Evolutionary conservation across 2,888 invertebrate species (phyloP), one percentile per base, ranked within the genome.

Genomic region (Drosophila monieri): DNA sequence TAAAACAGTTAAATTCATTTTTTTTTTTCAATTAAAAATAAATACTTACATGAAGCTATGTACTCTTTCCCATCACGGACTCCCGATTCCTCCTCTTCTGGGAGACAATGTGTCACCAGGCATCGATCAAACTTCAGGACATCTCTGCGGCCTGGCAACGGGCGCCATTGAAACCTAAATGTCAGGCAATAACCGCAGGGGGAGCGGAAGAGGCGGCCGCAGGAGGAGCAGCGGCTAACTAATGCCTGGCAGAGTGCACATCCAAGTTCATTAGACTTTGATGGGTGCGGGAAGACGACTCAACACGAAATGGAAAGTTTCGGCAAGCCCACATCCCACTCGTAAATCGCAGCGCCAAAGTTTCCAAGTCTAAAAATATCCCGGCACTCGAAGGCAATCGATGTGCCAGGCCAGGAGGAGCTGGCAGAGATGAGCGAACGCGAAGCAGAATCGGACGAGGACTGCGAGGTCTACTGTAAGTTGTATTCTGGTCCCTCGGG

Each of bases 381-480:
- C 32, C 56, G 21, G 52, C 43, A 60, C 44, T 51, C 35, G 30
- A 55, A 37, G 54, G 67, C 71, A 81, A 67, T 68, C 67, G 56
- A 61, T 60, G 78, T 39, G 52, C 62, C 62, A 27, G 15, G 62
- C 27, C 30, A 52, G 64, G 58, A 49, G 53, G 48, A 70, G 39
- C 37, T 71, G 70, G 21, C 78, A 86, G 80, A 87, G 76, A 88
- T 89, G 90, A 84, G 83, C 51, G 90, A 90, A 64, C 84, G 81
- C 71, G 91, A 91, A 80, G 81, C 80, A 53, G 91, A 91, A 70
- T 91, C 91, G 83, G 91, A 91, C 72, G 91, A 91, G 69, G 91
- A 91, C 67, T 89, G 88, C 68, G 91, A 91, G 76, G 91, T 91
- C 74, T 91, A 91, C 75, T 91, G 91, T 91, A 79, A 91, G 91